A percentile compares a stretch with the other conserved stretches of the same genome.
phyloP scores from a whole-genome alignment of 2,888 invertebrate genomes.

The Nowickia ferox region DNA sequence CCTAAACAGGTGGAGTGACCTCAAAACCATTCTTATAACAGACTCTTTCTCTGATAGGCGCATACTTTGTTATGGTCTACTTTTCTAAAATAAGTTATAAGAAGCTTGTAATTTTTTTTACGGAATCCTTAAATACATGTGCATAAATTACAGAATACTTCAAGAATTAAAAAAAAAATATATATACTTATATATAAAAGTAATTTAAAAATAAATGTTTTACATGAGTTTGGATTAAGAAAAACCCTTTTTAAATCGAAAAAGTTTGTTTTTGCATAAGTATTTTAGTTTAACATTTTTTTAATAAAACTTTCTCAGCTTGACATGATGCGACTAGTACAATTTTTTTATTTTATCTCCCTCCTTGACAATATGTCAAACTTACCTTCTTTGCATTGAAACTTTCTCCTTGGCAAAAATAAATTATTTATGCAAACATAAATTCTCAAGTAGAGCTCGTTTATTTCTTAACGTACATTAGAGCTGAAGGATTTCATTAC shows the following conservation, averaged over 20 bases:
- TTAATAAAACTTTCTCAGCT: not conserved
- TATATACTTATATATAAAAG: too few relatives aligned
- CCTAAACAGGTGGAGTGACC: too few relatives aligned
- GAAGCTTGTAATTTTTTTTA: too few relatives aligned
- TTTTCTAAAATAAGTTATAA: too few relatives aligned
- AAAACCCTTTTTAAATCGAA: not conserved
- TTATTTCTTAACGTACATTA: not conserved
- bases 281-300: not conserved
- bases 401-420: slow-evolving; percentile 11
- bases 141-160: too few relatives aligned
- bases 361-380: slow-evolving; percentile 3
- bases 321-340: not conserved
- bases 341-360: not conserved
- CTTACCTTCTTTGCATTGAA: slow-evolving; percentile 14
- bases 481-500: not conserved
- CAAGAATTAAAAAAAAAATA: too few relatives aligned
- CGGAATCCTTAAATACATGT: too few relatives aligned
- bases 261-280: not conserved
- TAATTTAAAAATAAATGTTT: too few relatives aligned
- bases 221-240: too few relatives aligned
- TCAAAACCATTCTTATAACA: too few relatives aligned
- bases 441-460: not conserved
- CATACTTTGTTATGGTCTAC: too few relatives aligned
- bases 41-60: too few relatives aligned
- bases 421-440: slow-evolving; percentile 8